phyloP scores from a whole-genome alignment of 2,888 invertebrate genomes.

The Mesorhabditis belari region DNA sequence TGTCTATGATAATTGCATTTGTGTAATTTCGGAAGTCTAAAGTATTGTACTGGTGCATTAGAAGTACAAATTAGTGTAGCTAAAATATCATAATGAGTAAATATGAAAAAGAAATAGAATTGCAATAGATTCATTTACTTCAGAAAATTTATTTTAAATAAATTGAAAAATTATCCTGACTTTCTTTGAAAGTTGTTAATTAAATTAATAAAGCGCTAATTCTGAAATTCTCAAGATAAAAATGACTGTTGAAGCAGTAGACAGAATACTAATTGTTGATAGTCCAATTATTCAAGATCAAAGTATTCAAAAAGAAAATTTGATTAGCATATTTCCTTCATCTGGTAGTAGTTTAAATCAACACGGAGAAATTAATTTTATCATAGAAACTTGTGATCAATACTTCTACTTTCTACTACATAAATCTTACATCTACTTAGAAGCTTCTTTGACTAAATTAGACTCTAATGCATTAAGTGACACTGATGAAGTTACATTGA shows the following conservation, averaged over 20 bases:
- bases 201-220: slow-evolving; percentile 17
- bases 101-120: slow-evolving; percentile 15
- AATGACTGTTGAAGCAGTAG: slow-evolving; percentile 10
- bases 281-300: slow-evolving; percentile 13
- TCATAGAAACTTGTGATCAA: slow-evolving; percentile 24
- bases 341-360: slow-evolving; percentile 9
- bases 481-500: slow-evolving; percentile 22
- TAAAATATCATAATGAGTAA: not conserved
- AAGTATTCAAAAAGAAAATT: slow-evolving; percentile 15
- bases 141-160: slow-evolving; percentile 11
- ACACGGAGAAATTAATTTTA: slow-evolving; percentile 15
- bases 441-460: slow-evolving; percentile 20
- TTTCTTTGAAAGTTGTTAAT: not conserved
- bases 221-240: too few species aligned
- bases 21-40: not conserved
- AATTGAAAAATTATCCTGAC: slow-evolving; percentile 1
- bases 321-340: slow-evolving; percentile 13
- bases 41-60: not conserved
- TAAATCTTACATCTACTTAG: slow-evolving; percentile 15
- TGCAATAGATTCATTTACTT: slow-evolving; percentile 13
- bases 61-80: not conserved
- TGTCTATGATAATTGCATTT: not conserved
- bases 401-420: slow-evolving; percentile 6
- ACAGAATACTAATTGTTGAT: slow-evolving; percentile 13
- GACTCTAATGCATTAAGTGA: slow-evolving; percentile 10